Conservation (phyloP, 1,140 invertebrate genomes). For the Asobara japonica region DNA sequence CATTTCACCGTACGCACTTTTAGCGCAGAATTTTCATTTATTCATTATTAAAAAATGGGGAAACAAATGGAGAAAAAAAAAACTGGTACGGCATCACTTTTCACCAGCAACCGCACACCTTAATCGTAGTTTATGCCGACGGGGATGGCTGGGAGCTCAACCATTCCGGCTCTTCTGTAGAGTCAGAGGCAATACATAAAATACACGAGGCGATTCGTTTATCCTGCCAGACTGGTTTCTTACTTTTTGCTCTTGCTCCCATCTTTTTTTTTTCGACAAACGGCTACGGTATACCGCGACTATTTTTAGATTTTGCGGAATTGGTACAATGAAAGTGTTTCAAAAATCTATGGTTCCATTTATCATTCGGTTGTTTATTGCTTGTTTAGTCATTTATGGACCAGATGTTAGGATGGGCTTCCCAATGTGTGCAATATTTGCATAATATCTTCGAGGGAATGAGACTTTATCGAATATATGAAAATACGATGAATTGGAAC, state of each 20-base stretch:
- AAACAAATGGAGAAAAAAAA: too few relatives aligned
- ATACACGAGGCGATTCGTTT: slow-evolving; percentile 14
- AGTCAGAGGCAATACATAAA: slow-evolving; percentile 16
- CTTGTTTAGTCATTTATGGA: too few relatives aligned
- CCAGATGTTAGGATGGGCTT: too few relatives aligned
- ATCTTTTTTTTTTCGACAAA: neutral
- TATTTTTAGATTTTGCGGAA: slow-evolving; percentile 10
- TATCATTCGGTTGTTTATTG: too few relatives aligned
- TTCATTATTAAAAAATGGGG: neutral
- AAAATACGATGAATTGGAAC: too few relatives aligned
- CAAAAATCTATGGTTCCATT: too few relatives aligned
- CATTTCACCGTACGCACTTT: too few relatives aligned
- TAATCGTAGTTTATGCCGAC: neutral
- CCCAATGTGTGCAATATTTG: too few relatives aligned
- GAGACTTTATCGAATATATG: too few relatives aligned
- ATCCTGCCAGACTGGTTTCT: slow-evolving; percentile 25
- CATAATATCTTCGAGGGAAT: too few relatives aligned
- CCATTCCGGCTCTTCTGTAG: slow-evolving; percentile 10
- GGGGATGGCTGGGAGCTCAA: neutral
- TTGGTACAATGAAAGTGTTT: neutral
- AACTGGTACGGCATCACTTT: too few relatives aligned
- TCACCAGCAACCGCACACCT: neutral
- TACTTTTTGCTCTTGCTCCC: neutral
- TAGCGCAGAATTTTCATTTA: neutral
- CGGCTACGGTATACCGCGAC: neutral